phyloP scores from a whole-genome alignment of 2,888 invertebrate species.

The Andrena hattorfiana region DNA sequence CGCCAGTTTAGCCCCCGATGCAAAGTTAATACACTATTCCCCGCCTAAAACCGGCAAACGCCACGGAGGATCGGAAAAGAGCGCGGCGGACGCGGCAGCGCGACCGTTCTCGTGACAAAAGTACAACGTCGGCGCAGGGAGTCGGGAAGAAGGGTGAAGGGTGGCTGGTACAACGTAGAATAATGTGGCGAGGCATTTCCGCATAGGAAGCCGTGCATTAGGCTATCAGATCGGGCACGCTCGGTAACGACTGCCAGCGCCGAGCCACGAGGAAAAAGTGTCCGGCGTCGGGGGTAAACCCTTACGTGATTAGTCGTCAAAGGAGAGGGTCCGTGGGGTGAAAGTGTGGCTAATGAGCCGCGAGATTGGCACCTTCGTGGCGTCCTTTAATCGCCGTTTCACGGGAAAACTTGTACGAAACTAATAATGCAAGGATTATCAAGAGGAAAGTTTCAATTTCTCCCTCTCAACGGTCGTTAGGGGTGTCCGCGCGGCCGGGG shows the following conservation, averaged over 20 bases:
- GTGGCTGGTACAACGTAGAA: constrained; percentile 77
- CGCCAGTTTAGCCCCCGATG: too few species aligned
- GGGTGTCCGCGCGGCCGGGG: constrained; percentile 30
- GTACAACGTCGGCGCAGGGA: constrained; percentile 72
- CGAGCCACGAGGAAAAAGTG: constrained; percentile 72
- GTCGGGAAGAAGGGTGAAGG: constrained; percentile 54
- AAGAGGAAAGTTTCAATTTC: constrained; percentile 65
- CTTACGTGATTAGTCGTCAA: constrained; percentile 77
- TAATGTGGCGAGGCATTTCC: constrained; percentile 84
- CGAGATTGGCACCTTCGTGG: constrained; percentile 65
- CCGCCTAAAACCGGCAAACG: neutral
- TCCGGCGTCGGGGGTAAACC: constrained; percentile 67
- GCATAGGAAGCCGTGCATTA: constrained; percentile 85
- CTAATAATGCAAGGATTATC: constrained; percentile 65
- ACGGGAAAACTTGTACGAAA: constrained; percentile 68
- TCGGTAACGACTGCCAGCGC: constrained; percentile 68
- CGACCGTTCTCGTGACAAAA: constrained; percentile 80
- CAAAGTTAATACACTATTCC: too few species aligned
- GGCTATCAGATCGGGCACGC: constrained; percentile 85
- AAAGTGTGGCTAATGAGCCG: constrained; percentile 67
- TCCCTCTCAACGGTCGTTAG: constrained; percentile 56
- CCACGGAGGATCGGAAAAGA: constrained; percentile 25
- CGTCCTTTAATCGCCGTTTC: constrained; percentile 66
- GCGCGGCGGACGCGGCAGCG: constrained; percentile 44
- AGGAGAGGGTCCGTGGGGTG: constrained; percentile 60